Evolutionary conservation across 2,797 vertebrate genomes (phyloP).

Genomic region (Cyprinella venusta): DNA sequence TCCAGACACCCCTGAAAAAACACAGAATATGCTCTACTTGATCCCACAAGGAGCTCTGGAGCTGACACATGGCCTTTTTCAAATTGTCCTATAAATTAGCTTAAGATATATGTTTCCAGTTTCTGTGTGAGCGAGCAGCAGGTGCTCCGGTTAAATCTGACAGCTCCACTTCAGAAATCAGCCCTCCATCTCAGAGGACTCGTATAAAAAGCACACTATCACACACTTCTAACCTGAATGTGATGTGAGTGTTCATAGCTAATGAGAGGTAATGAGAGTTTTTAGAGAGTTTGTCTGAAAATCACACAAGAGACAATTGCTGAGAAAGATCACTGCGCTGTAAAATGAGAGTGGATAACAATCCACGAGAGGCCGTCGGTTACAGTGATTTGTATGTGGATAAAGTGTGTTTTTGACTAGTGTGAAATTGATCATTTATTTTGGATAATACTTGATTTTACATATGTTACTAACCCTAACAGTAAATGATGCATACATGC

Average conservation of each 20-base stretch:
- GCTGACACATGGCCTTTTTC: not conserved
- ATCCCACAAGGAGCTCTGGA: not conserved
- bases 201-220: slow-evolving; percentile 25
- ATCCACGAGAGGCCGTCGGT: not conserved
- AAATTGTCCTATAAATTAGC: not conserved
- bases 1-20: not conserved
- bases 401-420: not conserved
- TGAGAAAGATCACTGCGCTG: not conserved
- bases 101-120: not conserved
- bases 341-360: not conserved
- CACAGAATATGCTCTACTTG: not conserved
- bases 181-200: slow-evolving; percentile 26
- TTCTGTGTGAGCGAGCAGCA: not conserved
- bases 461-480: too few relatives aligned
- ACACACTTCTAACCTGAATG: slow-evolving; percentile 9
- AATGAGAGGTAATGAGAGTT: not conserved
- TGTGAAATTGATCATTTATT: not conserved
- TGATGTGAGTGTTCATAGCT: not conserved
- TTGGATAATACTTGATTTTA: too few relatives aligned
- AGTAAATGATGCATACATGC: too few relatives aligned
- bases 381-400: not conserved
- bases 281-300: not conserved
- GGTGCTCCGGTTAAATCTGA: not conserved
- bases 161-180: slow-evolving; percentile 19
- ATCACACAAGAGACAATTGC: not conserved